phyloP scores from a whole-genome alignment of 2,797 vertebrate species.

The Picus viridis region DNA sequence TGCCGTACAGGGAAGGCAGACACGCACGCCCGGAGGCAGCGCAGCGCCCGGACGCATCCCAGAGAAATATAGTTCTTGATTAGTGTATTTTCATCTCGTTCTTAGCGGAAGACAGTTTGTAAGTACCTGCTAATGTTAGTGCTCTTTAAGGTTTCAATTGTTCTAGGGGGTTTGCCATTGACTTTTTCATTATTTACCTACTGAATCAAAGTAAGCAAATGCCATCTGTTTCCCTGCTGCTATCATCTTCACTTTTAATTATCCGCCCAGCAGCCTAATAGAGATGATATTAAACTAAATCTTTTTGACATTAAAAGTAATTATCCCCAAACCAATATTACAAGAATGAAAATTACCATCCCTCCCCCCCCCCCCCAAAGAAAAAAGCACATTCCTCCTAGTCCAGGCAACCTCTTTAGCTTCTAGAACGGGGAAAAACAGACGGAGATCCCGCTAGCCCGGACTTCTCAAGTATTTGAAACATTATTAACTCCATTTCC shows the following conservation, averaged over 20 bases:
- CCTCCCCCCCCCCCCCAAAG: neutral
- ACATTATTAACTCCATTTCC: conserved; percentile 64
- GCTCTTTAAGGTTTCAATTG: conserved; percentile 78
- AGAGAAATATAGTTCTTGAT: conserved; percentile 75
- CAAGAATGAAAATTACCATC: conserved; percentile 80
- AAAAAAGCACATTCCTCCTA: conserved; percentile 14
- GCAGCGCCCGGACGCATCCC: conserved; percentile 42
- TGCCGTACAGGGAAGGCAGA: conserved; percentile 25
- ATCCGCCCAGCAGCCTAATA: conserved; percentile 98
- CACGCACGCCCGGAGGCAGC: conserved; percentile 34
- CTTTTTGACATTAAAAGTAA: conserved; percentile 99
- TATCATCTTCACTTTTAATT: conserved; percentile 98
- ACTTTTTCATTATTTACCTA: conserved; percentile 94
- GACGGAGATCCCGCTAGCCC: conserved; percentile 8
- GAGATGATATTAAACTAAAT: conserved; percentile 99
- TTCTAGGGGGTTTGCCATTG: conserved; percentile 80
- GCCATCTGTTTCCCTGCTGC: conserved; percentile 98
- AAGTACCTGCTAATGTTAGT: conserved; percentile 76
- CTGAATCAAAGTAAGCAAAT: conserved; percentile 97
- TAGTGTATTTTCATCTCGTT: conserved; percentile 70
- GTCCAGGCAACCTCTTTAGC: neutral
- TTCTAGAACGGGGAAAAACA: neutral
- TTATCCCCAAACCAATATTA: conserved; percentile 91
- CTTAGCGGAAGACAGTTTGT: conserved; percentile 68
- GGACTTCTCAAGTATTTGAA: conserved; percentile 25